These are phyloP conservation scores for Illadopsis cleaveri DNA, from an alignment of 2,113 vertebrate species.

Conservation along the genomic window DNA sequence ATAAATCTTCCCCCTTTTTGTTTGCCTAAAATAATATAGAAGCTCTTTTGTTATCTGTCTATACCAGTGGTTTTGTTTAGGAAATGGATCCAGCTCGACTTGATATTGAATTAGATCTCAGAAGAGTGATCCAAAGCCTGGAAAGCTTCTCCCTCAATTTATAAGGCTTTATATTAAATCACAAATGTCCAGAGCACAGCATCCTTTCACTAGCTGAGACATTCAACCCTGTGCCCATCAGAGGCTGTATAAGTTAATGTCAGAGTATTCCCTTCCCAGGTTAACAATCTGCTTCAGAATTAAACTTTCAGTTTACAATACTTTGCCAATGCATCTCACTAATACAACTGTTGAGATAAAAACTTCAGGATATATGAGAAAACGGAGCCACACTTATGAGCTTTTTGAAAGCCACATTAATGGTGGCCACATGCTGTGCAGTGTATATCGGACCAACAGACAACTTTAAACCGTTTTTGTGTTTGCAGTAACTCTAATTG, in stretches of 20 bases:
- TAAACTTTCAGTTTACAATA: not conserved
- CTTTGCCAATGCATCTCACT: not conserved
- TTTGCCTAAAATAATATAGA: not conserved
- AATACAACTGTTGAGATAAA: not conserved
- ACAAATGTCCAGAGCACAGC: not conserved
- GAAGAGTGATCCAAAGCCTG: not conserved
- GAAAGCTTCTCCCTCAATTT: not conserved
- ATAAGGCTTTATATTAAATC: not conserved
- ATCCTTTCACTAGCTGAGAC: not conserved
- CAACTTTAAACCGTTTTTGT: not conserved
- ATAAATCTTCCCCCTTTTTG: not conserved
- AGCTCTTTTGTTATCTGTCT: not conserved
- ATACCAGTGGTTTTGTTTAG: not conserved
- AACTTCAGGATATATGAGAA: not conserved
- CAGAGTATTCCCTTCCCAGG: not conserved
- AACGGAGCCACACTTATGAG: not conserved
- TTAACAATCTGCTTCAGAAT: not conserved
- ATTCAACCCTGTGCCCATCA: not conserved
- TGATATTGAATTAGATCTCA: not conserved
- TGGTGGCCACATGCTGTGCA: not conserved
- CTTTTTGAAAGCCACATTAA: not conserved
- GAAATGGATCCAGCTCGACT: not conserved
- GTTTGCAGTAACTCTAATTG: not conserved
- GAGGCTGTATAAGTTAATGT: accelerated
- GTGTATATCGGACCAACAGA: not conserved